Conservation (phyloP, 2,888 invertebrate species). For the Phengaris alcon region DNA sequence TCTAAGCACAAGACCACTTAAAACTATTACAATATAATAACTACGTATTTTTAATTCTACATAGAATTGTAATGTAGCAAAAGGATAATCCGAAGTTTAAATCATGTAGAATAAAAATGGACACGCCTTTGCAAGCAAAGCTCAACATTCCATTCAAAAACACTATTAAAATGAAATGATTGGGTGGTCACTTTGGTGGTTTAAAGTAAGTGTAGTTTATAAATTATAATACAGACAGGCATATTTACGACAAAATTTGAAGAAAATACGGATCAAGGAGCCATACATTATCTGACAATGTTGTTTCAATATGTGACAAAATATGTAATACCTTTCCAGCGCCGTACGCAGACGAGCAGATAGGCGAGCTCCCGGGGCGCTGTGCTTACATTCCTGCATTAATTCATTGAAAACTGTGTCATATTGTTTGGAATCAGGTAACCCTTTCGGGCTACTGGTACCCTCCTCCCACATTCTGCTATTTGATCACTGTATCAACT, state of each 20-base stretch:
- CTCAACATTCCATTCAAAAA: no score
- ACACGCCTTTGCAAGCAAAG: no score
- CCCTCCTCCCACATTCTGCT: constrained; percentile 35
- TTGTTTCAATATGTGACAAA: not conserved
- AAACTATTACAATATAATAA: not conserved
- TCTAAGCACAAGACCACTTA: not conserved
- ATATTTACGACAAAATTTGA: no score
- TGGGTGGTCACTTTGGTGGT: no score
- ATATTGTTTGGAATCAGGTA: constrained; percentile 42
- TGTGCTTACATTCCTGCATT: constrained; percentile 82
- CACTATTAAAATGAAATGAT: no score
- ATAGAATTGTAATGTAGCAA: not conserved
- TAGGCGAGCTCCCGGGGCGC: constrained; percentile 84
- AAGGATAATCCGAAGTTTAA: no score
- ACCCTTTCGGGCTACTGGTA: constrained; percentile 29
- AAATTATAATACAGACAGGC: no score
- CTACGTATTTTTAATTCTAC: not conserved
- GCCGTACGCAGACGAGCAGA: constrained; percentile 60
- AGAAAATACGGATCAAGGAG: not conserved
- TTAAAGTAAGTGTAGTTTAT: no score
- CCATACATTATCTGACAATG: not conserved
- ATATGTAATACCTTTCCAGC: constrained; percentile 56
- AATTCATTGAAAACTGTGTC: constrained; percentile 78
- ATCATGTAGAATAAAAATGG: no score
- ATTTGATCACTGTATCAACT: not conserved